Base-by-base conservation (phyloP, 1,140 invertebrate species). In the Drosophila subpulchrella region DNA sequence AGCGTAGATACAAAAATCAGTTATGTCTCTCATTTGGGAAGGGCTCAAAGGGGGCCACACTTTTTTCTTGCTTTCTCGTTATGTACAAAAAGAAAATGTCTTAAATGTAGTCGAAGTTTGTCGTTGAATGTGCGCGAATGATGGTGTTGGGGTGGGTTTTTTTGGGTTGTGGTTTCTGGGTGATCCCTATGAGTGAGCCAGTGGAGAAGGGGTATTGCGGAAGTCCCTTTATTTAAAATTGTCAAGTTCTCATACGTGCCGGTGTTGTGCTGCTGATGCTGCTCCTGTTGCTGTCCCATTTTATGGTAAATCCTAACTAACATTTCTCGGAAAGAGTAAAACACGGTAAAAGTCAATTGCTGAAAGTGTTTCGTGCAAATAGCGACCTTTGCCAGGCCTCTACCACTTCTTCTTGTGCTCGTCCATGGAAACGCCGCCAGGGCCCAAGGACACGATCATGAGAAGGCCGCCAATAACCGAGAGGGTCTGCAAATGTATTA, bases 391-490 rank as follows among this genome's bases (percentile, higher is more conserved):
- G 41, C 12, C 27, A 32, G 36, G 51, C 27, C 51, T 80, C 93
- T 96, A 99, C 98, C 98, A 99, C 92, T 97, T 96, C 93, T 99
- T 99, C 93, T 99, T 99, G 94, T 99, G 98, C 91, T 99, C 98
- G 93, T 99, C 99, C 97, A 99, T 99, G 53, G 98, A 99, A 34
- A 99, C 98, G 57, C 98, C 98, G 68, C 99, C 99, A 20, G 99
- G 99, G 24, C 99, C 99, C 71, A 99, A 94, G 53, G 98, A 98
- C 3, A 99, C 98, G 75, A 99, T 98, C 96, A 99, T 98, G 42
- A 99, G 93, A n/a, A 99, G 95, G 67, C 99, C 99, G 70, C 99
- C 99, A 85, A 99, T 97, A 39, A 99, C 99, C 55, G 98, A 99
- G 70, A 99, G 93, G 36, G 98, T 99, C 97, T 99, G 95, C 38